phyloP scores from a whole-genome alignment of 2,888 invertebrate species.

The Platynereis dumerilii region DNA sequence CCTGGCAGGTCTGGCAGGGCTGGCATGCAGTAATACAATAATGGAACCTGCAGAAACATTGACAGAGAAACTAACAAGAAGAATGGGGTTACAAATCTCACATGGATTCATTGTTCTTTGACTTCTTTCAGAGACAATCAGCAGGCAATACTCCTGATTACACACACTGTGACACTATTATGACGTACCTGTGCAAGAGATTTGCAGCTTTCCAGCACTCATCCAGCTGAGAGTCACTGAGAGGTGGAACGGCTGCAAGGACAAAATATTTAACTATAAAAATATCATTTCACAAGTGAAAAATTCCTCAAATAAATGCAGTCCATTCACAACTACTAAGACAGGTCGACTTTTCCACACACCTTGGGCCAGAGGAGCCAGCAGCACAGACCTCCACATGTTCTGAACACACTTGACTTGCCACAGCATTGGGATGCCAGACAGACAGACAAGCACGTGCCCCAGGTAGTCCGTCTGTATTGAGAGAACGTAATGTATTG shows the following conservation, averaged over 20 bases:
- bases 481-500: too few relatives aligned
- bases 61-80: too few relatives aligned
- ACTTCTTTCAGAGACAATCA: not conserved
- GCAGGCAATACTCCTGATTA: not conserved
- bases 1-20: too few relatives aligned
- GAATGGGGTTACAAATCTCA: too few relatives aligned
- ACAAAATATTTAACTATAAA: not conserved
- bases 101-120: too few relatives aligned
- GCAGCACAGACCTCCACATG: slow-evolving; percentile 47
- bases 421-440: slow-evolving; percentile 45
- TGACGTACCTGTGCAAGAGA: slow-evolving; percentile 45
- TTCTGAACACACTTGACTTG: slow-evolving; percentile 41
- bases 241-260: slow-evolving; percentile 44
- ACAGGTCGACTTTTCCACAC: not conserved
- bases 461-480: slow-evolving; percentile 44
- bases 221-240: slow-evolving; percentile 42
- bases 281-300: not conserved
- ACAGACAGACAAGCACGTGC: slow-evolving; percentile 43
- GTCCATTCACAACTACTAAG: not conserved
- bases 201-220: slow-evolving; percentile 45
- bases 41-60: too few relatives aligned
- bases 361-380: slow-evolving; percentile 25
- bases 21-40: too few relatives aligned
- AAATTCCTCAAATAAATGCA: not conserved
- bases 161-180: too few relatives aligned